Conservation (phyloP, 2,888 invertebrate species). For the Polietes domitor region DNA sequence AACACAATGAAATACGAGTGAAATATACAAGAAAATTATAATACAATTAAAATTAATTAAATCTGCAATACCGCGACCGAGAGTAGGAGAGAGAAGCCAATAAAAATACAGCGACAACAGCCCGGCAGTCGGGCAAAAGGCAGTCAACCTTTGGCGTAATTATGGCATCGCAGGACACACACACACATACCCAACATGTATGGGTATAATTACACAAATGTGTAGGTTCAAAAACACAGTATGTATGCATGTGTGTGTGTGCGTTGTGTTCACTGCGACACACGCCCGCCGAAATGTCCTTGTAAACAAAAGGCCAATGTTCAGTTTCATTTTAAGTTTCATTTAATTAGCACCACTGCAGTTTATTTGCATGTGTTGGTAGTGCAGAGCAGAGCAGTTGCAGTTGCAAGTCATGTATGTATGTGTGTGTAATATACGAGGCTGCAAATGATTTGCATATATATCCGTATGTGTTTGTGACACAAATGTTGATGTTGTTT, state of each 20-base stretch:
- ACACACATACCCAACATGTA: neutral
- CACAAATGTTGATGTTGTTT: neutral
- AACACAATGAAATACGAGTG: constrained; percentile 6
- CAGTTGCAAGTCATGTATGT: neutral
- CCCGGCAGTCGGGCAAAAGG: neutral
- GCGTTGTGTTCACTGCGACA: too few species aligned
- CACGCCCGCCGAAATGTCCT: constrained; percentile 16
- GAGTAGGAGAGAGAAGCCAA: neutral
- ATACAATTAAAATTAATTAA: constrained; percentile 56
- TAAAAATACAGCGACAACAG: constrained; percentile 14
- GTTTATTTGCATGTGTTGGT: constrained; percentile 21
- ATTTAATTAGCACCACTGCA: constrained; percentile 38
- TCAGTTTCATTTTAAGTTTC: constrained; percentile 17
- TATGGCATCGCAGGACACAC: neutral
- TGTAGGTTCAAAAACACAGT: neutral
- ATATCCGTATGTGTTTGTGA: neutral
- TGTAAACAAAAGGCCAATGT: constrained; percentile 32
- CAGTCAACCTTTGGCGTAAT: constrained; percentile 12
- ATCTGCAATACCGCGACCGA: constrained; percentile 36
- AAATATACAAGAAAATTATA: constrained; percentile 44
- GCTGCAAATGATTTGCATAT: constrained; percentile 1
- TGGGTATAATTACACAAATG: neutral
- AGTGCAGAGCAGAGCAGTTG: neutral
- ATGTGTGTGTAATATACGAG: neutral
- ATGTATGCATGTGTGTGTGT: neutral